A percentile compares a stretch with the other conserved stretches of the same genome.
Conservation (phyloP, 2,888 invertebrate species). For the Antheraea yamamai region DNA sequence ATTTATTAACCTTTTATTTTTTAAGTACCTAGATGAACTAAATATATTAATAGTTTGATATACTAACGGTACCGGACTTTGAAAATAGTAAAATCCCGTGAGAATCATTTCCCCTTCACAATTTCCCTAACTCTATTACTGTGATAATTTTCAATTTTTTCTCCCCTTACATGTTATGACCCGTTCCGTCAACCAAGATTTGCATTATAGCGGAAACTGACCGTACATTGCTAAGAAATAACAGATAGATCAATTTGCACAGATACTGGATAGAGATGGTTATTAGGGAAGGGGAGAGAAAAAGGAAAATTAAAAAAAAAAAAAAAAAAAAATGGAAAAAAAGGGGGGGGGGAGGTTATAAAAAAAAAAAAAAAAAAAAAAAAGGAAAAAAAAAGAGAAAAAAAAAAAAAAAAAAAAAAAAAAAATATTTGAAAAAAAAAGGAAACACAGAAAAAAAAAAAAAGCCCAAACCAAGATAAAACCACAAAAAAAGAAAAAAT, state of each 20-base stretch:
- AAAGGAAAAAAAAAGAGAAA: too few species aligned
- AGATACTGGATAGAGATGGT: too few species aligned
- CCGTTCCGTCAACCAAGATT: constrained; percentile 8
- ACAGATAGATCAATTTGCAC: background rate
- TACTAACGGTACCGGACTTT: background rate
- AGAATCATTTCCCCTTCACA: background rate
- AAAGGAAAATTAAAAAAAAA: too few species aligned
- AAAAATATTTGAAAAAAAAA: too few species aligned
- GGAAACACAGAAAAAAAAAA: too few species aligned
- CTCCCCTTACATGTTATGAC: background rate
- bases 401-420: too few species aligned
- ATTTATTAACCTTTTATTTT: background rate
- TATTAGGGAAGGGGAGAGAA: too few species aligned
- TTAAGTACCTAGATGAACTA: background rate
- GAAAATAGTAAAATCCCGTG: background rate
- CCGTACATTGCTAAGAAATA: background rate
- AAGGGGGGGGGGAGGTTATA: too few species aligned
- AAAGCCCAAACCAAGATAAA: too few species aligned
- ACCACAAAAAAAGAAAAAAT: too few species aligned
- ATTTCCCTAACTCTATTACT: constrained; percentile 1
- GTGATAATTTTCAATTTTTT: constrained; percentile 9
- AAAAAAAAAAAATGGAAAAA: too few species aligned
- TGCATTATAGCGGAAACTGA: background rate
- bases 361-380: too few species aligned
- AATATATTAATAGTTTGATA: background rate